Evolutionary conservation across 1,140 invertebrate species (phyloP), one percentile per base, ranked within the genome.

Genomic region (Liolophura sinensis): DNA sequence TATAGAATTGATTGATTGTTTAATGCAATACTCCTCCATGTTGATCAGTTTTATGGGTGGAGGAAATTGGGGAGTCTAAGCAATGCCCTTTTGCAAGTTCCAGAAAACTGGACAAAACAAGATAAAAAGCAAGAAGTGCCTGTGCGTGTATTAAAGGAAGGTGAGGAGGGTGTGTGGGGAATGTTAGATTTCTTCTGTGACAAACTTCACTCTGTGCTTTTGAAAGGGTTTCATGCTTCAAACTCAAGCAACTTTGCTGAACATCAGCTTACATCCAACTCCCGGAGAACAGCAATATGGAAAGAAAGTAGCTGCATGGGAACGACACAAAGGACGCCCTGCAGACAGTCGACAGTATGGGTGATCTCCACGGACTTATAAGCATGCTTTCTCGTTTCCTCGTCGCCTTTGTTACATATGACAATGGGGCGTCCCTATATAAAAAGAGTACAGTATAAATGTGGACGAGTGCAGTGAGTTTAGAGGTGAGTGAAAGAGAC

Each of bases 341-440:
- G 91, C n/a, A 99, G 88, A 82, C 97, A 99, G 81, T 99, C 97
- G 4, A 99, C 97, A 0, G 95, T 96, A 82, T 92, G 92, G 3
- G 95, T 95, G 16, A 88, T 79, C 67, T 87, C 79, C 84, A 91
- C 67, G 87, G 88, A 65, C 88, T 86, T 67, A 74, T 88, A 89
- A 18, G 91, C 92, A 73, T 90, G 90, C 31, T 87, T 85, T 78
- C 89, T 88, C 0, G 95, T 97, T 78, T 97, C 95, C 4, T 86
- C 86, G 81, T 99, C 97, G 11, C 91, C 93, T 75, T 93, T 90
- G 82, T 98, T 94, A 82, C 96, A 98, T 61, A 99, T 93, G 9
- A 99, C 87, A 59, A 99, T 96, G 0, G 97, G 97, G 48, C 75
- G 72, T 12, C 81, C 82, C 82, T 84, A 74, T 24, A 80, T 40